A percentile compares a stretch with the other conserved stretches of the same genome.
These are phyloP conservation scores for Micromys minutus DNA, from an alignment of 2,113 vertebrate genomes.

Conservation along the genomic window DNA sequence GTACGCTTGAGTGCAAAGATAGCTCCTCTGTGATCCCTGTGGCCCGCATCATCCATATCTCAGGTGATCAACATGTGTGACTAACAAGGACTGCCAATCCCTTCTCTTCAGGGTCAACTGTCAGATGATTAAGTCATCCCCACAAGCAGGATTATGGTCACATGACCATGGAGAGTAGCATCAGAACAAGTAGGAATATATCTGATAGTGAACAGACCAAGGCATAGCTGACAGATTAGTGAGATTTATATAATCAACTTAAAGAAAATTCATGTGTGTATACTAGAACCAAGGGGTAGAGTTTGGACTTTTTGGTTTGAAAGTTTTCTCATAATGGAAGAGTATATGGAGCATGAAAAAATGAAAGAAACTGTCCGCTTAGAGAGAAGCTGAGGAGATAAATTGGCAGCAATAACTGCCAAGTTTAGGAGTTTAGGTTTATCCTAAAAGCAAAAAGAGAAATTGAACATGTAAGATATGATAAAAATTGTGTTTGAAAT, in stretches of 20 bases:
- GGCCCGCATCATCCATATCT: background rate
- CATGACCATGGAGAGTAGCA: background rate
- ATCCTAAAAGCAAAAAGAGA: conserved; percentile 29
- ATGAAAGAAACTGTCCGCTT: background rate
- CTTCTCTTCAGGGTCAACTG: background rate
- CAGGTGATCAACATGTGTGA: background rate
- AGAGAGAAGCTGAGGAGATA: background rate
- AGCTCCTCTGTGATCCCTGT: too few relatives aligned
- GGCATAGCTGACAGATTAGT: background rate
- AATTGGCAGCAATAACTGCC: background rate
- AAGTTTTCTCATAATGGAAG: background rate
- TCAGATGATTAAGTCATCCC: background rate
- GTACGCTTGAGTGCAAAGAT: background rate
- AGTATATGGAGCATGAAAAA: background rate
- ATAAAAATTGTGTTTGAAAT: background rate
- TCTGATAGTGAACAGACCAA: background rate
- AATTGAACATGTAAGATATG: background rate
- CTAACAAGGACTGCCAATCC: background rate
- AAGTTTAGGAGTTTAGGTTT: conserved; percentile 2
- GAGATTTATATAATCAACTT: background rate
- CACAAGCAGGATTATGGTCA: background rate
- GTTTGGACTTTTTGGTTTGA: background rate
- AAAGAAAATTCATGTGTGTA: background rate
- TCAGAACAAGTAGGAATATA: background rate
- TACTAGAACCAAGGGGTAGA: background rate